phyloP scores from a whole-genome alignment of 2,888 invertebrate genomes.

The Trachelus stipa region DNA sequence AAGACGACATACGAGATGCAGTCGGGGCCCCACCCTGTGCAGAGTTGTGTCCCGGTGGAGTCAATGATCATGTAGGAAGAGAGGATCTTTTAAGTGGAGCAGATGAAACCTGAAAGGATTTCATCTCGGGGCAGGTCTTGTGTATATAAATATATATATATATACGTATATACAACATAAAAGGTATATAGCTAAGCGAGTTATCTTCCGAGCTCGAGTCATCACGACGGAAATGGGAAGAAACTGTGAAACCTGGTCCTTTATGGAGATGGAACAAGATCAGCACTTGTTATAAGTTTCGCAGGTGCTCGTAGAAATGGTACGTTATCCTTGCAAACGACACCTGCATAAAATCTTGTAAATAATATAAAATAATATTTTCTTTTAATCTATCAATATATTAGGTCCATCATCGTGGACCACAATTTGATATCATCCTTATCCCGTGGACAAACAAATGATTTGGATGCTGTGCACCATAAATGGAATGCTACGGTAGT shows the following conservation, averaged over 20 bases:
- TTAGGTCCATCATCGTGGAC: too few relatives aligned
- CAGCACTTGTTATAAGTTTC: not conserved
- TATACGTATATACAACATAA: not conserved
- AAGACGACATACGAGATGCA: constrained; percentile 52
- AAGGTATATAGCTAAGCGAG: not conserved
- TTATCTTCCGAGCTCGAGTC: not conserved
- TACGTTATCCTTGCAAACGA: not conserved
- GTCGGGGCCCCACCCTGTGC: constrained; percentile 57
- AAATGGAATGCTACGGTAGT: constrained; percentile 53
- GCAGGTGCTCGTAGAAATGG: not conserved
- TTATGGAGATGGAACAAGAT: not conserved
- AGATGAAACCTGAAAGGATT: not conserved
- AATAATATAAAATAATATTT: not conserved
- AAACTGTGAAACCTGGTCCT: not conserved
- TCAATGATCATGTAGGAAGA: constrained; percentile 25
- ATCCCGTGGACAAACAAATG: constrained; percentile 43
- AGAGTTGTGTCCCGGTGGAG: constrained; percentile 28
- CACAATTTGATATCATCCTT: not conserved
- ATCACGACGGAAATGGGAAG: not conserved
- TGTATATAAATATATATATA: not conserved
- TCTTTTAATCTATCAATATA: not conserved
- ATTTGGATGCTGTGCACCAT: constrained; percentile 58
- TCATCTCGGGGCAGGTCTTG: not conserved
- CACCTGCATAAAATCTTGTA: not conserved
- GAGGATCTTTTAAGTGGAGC: constrained; percentile 5